A percentile compares a stretch with the other conserved stretches of the same genome.
Evolutionary conservation across 2,797 vertebrate species (phyloP).

Genomic region (Enteromius viviparus): DNA sequence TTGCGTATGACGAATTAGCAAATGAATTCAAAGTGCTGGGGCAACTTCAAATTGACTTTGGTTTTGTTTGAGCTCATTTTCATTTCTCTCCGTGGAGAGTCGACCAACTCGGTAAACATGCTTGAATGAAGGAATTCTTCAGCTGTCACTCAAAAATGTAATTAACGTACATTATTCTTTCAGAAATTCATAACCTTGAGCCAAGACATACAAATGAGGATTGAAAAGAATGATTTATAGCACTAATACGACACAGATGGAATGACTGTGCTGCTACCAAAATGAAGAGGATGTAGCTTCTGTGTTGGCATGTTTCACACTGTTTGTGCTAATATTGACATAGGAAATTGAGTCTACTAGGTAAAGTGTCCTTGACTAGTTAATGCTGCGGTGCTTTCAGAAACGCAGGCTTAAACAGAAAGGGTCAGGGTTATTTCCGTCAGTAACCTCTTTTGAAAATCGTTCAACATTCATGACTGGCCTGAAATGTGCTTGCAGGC

Average conservation of each 20-base stretch:
- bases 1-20: conserved; percentile 57
- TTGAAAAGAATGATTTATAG: conserved; percentile 64
- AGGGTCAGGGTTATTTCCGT: conserved; percentile 4
- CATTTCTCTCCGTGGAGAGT: conserved; percentile 68
- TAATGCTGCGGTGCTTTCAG: conserved; percentile 17
- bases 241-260: conserved; percentile 62
- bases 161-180: conserved; percentile 66
- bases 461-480: conserved; percentile 55
- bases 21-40: conserved; percentile 64
- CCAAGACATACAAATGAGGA: conserved; percentile 63
- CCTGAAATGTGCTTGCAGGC: conserved; percentile 60
- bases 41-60: conserved; percentile 72
- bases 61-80: conserved; percentile 64
- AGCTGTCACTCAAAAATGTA: conserved; percentile 63
- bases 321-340: conserved; percentile 55
- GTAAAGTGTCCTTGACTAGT: conserved; percentile 44
- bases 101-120: conserved; percentile 69
- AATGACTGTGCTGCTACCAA: conserved; percentile 49
- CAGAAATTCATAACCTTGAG: conserved; percentile 62
- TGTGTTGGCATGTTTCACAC: conserved; percentile 32
- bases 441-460: conserved; percentile 8
- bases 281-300: conserved; percentile 47
- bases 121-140: conserved; percentile 60
- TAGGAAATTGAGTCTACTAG: conserved; percentile 55
- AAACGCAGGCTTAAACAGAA: conserved; percentile 17